Evolutionary conservation across 2,888 invertebrate genomes (phyloP).

Genomic region (Dichetophora obliterata): DNA sequence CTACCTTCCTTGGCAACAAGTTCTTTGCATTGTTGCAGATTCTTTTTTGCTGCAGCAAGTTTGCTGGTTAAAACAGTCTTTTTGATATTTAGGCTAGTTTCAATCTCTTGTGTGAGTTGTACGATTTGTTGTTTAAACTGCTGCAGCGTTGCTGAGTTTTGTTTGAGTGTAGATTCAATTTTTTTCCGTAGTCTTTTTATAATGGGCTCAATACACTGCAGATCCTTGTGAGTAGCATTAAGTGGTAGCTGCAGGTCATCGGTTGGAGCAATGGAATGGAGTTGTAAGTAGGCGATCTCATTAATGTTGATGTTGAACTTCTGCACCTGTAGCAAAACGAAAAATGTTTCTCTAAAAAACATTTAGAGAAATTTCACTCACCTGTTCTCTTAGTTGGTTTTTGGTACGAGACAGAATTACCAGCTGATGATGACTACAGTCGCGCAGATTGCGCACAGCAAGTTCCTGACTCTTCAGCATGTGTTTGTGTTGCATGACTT

Average conservation of each 20-base stretch:
- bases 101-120: conserved; percentile 36
- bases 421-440: conserved; percentile 58
- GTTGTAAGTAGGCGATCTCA: conserved; percentile 52
- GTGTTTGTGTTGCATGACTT: conserved; percentile 53
- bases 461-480: conserved; percentile 55
- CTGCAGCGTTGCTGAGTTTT: conserved; percentile 29
- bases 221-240: conserved; percentile 44
- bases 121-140: conserved; percentile 37
- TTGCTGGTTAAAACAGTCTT: conserved; percentile 38
- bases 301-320: conserved; percentile 55
- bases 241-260: conserved; percentile 52
- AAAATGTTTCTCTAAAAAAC: background rate
- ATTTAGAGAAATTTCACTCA: conserved; percentile 36
- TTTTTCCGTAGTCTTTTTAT: conserved; percentile 30
- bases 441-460: conserved; percentile 54
- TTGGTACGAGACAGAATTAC: conserved; percentile 57
- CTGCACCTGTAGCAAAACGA: conserved; percentile 45
- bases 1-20: conserved; percentile 36
- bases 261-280: conserved; percentile 45
- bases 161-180: conserved; percentile 23
- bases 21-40: conserved; percentile 42
- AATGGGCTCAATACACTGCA: conserved; percentile 45
- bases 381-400: conserved; percentile 57
- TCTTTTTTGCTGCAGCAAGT: conserved; percentile 39
- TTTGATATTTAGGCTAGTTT: conserved; percentile 35